Evolutionary conservation across 2,888 invertebrate genomes (phyloP).

Genomic region (Pammene fasciana): DNA sequence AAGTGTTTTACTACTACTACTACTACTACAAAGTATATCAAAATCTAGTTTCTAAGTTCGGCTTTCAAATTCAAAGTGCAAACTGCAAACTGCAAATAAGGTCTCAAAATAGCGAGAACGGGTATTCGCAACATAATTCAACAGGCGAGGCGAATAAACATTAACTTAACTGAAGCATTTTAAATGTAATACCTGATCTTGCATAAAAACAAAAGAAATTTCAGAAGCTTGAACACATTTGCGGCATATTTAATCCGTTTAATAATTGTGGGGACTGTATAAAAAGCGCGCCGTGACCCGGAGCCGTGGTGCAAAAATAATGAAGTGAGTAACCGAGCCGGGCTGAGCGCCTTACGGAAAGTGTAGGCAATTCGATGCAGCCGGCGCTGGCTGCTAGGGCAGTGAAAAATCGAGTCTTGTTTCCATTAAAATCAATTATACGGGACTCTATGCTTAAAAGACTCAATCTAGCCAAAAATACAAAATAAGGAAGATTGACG

Average conservation of each 20-base stretch:
- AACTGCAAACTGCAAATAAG: not conserved
- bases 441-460: no score
- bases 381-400: slow-evolving; percentile 60
- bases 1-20: no score
- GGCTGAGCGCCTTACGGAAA: slow-evolving; percentile 40
- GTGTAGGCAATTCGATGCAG: slow-evolving; percentile 77
- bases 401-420: not conserved
- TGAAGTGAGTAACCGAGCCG: slow-evolving; percentile 41
- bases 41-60: not conserved
- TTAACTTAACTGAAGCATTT: not conserved
- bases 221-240: not conserved
- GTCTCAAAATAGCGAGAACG: not conserved
- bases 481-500: no score
- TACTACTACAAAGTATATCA: no score
- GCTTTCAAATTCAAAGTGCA: not conserved
- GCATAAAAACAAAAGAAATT: slow-evolving; percentile 11
- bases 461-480: no score
- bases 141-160: not conserved
- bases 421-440: no score
- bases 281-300: slow-evolving; percentile 27
- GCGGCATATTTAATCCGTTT: slow-evolving; percentile 34
- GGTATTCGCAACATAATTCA: not conserved
- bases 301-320: slow-evolving; percentile 42
- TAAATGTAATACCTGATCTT: not conserved
- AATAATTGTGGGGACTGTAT: slow-evolving; percentile 33